A percentile compares a stretch with the other conserved stretches of the same genome.
phyloP scores from a whole-genome alignment of 1,140 invertebrate species.

The Diprion similis region DNA sequence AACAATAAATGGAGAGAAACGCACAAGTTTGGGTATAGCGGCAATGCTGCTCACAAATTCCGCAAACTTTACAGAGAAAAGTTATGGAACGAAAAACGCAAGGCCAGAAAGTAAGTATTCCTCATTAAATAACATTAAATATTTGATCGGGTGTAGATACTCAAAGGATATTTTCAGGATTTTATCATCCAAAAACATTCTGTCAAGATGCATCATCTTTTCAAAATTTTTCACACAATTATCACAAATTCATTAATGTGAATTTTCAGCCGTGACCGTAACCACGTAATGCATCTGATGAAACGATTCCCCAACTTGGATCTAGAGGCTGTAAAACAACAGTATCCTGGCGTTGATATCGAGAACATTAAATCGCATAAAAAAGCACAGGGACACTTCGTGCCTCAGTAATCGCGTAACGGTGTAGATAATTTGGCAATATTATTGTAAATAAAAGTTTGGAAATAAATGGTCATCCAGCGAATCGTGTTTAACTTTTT shows the following conservation, averaged over 20 bases:
- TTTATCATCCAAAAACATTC: conserved; percentile 21
- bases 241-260: conserved; percentile 27
- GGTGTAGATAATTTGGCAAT: conserved; percentile 1
- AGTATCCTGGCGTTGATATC: conserved; percentile 81
- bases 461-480: background rate
- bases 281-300: conserved; percentile 38
- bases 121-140: conserved; percentile 18
- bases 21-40: conserved; percentile 54
- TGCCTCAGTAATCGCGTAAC: conserved; percentile 52
- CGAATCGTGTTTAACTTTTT: no score
- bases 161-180: no score
- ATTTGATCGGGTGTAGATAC: no score
- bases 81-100: conserved; percentile 64
- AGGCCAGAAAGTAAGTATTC: conserved; percentile 61
- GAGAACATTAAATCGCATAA: conserved; percentile 66
- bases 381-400: conserved; percentile 68
- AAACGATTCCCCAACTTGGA: conserved; percentile 78
- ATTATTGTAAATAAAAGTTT: background rate
- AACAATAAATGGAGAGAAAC: conserved; percentile 68
- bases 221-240: conserved; percentile 8
- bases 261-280: conserved; percentile 66
- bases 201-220: conserved; percentile 4
- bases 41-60: conserved; percentile 70
- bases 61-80: conserved; percentile 71
- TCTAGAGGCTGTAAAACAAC: conserved; percentile 71